Conservation (phyloP, 2,113 vertebrate genomes). For the Chlorodrepanis virens region DNA sequence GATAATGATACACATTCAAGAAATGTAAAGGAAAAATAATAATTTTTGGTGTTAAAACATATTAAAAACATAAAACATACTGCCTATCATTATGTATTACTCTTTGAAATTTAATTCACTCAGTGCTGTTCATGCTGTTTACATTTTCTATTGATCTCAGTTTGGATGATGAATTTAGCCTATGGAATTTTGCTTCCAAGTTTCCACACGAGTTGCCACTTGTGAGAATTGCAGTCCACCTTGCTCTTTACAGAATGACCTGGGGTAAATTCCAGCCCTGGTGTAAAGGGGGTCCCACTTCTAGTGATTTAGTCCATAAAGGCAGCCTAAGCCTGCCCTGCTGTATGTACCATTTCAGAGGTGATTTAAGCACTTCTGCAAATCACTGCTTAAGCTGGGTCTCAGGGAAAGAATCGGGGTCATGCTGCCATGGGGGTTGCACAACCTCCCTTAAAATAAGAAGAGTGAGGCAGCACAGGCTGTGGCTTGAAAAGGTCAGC, state of each 20-base stretch:
- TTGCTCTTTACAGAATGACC: not conserved
- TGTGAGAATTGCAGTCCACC: not conserved
- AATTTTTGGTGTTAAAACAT: not conserved
- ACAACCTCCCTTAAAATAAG: not conserved
- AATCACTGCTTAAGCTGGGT: not conserved
- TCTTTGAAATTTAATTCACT: conserved; percentile 42
- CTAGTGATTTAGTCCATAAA: not conserved
- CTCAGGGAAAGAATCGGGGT: not conserved
- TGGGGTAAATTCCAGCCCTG: not conserved
- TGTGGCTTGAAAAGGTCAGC: not conserved
- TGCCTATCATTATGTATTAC: not conserved
- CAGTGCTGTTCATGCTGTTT: conserved; percentile 1
- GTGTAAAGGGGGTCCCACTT: not conserved
- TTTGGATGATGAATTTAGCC: not conserved
- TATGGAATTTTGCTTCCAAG: not conserved
- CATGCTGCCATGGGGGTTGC: not conserved
- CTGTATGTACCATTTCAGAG: not conserved
- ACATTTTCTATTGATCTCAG: conserved; percentile 12
- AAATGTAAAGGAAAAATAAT: not conserved
- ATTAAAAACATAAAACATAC: conserved; percentile 61
- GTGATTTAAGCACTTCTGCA: conserved; percentile 23
- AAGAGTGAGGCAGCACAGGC: not conserved
- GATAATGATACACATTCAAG: not conserved
- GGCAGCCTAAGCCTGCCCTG: not conserved
- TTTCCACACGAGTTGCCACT: not conserved